These are phyloP conservation scores for Cromileptes altivelis DNA, from an alignment of 2,113 vertebrate species.

Conservation along the genomic window DNA sequence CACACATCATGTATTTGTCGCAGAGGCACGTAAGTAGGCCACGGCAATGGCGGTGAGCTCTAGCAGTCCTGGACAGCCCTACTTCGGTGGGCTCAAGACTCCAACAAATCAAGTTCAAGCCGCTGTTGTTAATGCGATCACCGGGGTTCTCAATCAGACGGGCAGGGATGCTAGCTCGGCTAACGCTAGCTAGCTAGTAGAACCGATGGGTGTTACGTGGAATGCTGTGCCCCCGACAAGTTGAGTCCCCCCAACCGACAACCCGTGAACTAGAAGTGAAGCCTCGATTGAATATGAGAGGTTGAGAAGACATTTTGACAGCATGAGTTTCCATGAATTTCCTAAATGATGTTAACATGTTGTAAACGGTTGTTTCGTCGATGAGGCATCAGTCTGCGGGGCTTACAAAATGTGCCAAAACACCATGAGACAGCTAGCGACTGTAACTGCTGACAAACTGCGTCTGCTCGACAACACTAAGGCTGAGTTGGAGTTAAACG, in stretches of 20 bases:
- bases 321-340: too few species aligned
- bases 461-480: neutral
- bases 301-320: accelerated
- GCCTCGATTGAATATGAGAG: accelerated
- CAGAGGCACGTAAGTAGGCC: conserved; percentile 50
- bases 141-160: conserved; percentile 16
- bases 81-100: conserved; percentile 18
- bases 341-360: neutral
- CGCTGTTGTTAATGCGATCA: conserved; percentile 70
- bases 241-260: neutral
- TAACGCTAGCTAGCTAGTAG: conserved; percentile 26
- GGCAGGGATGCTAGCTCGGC: conserved; percentile 14
- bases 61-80: neutral
- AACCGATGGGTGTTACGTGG: conserved; percentile 8
- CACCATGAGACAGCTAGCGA: neutral
- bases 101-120: conserved; percentile 52
- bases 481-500: accelerated
- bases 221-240: neutral
- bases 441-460: neutral
- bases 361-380: neutral
- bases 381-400: neutral
- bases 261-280: neutral
- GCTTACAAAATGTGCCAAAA: neutral
- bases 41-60: conserved; percentile 1
- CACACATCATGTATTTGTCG: neutral